These are phyloP conservation scores for Caenorhabditis japonica DNA, from an alignment of 2,888 invertebrate species.

Conservation along the genomic window DNA sequence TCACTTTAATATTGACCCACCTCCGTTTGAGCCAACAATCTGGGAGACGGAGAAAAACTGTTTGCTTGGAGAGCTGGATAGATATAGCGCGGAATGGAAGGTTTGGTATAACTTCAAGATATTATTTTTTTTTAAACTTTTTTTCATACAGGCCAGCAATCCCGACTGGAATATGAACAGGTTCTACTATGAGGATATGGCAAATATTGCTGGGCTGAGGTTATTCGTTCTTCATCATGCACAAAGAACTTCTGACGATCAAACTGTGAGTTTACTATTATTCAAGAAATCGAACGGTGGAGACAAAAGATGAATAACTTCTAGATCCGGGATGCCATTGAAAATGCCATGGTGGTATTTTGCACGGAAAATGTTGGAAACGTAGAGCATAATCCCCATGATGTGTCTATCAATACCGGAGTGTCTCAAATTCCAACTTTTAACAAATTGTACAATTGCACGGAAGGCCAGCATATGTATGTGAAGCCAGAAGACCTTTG, in stretches of 20 bases:
- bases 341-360: constrained; percentile 9
- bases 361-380: constrained; percentile 12
- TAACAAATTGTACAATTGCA: constrained; percentile 43
- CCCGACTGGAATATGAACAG: constrained; percentile 1
- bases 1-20: constrained; percentile 29
- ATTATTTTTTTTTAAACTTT: too few relatives aligned
- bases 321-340: constrained; percentile 23
- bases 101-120: too few relatives aligned
- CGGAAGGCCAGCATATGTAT: constrained; percentile 22
- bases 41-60: constrained; percentile 33
- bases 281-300: too few relatives aligned
- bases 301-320: not conserved
- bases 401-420: constrained; percentile 25
- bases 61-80: constrained; percentile 14
- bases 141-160: not conserved
- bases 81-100: constrained; percentile 13
- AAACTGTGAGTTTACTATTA: not conserved
- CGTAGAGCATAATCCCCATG: constrained; percentile 25
- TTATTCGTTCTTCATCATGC: constrained; percentile 14
- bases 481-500: constrained; percentile 25
- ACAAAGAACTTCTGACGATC: constrained; percentile 13
- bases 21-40: constrained; percentile 14
- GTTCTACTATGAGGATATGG: constrained; percentile 40
- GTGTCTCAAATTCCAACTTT: constrained; percentile 44
- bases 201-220: constrained; percentile 33